Evolutionary conservation across 1,140 invertebrate genomes (phyloP).

Genomic region (Tribolium castaneum): DNA sequence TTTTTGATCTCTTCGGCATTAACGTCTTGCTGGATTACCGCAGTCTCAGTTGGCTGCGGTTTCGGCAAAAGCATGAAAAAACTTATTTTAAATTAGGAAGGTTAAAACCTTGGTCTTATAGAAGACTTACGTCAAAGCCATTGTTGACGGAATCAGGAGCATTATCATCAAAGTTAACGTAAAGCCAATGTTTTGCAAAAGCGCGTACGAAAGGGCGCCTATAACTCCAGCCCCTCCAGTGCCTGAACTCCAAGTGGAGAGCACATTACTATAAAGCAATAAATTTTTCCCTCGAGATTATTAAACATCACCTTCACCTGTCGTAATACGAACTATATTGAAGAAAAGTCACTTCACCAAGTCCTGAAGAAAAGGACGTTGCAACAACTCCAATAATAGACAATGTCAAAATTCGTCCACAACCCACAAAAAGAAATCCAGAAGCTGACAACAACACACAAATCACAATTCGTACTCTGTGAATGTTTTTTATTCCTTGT

Average conservation of each 20-base stretch:
- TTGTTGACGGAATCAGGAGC: conserved; percentile 77
- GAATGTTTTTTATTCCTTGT: conserved; percentile 9
- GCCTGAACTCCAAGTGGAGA: conserved; percentile 88
- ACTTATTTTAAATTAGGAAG: too few species aligned
- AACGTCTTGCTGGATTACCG: conserved; percentile 50
- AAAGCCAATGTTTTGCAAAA: conserved; percentile 70
- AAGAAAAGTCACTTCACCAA: conserved; percentile 85
- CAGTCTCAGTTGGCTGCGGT: conserved; percentile 52
- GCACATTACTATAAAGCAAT: conserved; percentile 70
- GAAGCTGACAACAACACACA: conserved; percentile 70
- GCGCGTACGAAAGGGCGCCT: conserved; percentile 81
- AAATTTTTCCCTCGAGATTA: too few species aligned
- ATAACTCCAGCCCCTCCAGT: conserved; percentile 86
- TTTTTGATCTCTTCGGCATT: conserved; percentile 53
- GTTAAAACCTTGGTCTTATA: too few species aligned
- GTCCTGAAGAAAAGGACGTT: conserved; percentile 80
- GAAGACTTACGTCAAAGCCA: conserved; percentile 73
- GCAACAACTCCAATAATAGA: conserved; percentile 79
- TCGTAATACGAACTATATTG: conserved; percentile 79
- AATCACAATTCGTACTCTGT: conserved; percentile 71
- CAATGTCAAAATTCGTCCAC: conserved; percentile 70
- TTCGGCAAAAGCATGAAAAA: conserved; percentile 71
- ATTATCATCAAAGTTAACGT: conserved; percentile 77
- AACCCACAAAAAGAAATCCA: conserved; percentile 77
- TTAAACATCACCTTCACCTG: conserved; percentile 69